Base-by-base conservation (phyloP, 2,888 invertebrate species). In the Fragum fragum region DNA sequence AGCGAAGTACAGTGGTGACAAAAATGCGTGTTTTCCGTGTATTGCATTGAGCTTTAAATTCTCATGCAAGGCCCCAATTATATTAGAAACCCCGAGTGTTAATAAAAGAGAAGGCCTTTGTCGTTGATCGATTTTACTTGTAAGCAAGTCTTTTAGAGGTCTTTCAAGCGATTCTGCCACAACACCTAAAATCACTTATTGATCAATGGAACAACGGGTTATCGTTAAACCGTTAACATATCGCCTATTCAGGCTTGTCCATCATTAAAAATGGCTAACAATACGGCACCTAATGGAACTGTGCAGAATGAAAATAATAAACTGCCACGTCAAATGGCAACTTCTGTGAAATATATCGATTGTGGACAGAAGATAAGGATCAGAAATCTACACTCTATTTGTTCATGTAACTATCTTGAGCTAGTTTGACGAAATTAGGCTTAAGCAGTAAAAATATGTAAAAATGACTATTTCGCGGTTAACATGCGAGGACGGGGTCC, bases 161-260 rank as follows among this genome's bases (percentile, higher is more conserved):
- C 66, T 66, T 66, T 66, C 66, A 66, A 23, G 66, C 66, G 66
- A 39, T 42, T 36, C 66, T 23, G 23, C 42, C 32, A 36, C 36
- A 42, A 66, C 66, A 66, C 42, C 66, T 66, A 66, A 66, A 66
- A 66, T 66, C 66, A 66, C 66, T 66, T 66, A 66, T 66, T 66
- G 66, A 66, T 66, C 39, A 66, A 66, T 66, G 23, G 21, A 42
- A 21, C 23, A 5, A 0, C 39, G 32, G 66, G 66, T 66, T 66
- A 23, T 66, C 26, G 66, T 39, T 66, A 23, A 66, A 66, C 21
- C 42, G 21, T 18, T 14, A 66, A 66, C 66, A 66, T 42, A 66
- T 23, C 66, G 36, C 23, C 66, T 42, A 66, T 66, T 66, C 66
- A 66, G 26, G 39, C 42, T 66, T 42, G 66, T 66, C 42, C 42